Conservation (phyloP, 2,888 invertebrate species). For the Lacanobia wlatinum region DNA sequence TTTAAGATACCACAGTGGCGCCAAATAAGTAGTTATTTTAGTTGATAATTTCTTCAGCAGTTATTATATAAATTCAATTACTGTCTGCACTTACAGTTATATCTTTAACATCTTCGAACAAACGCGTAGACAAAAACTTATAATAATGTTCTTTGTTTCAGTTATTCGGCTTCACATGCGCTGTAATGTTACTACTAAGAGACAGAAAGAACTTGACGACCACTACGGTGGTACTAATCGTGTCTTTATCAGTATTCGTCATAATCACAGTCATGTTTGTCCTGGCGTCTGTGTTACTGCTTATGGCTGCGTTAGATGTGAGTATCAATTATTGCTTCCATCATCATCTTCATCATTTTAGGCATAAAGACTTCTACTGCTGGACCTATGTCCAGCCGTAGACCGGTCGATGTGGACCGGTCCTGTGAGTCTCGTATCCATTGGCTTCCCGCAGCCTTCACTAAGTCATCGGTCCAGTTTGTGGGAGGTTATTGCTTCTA, state of each 20-base stretch:
- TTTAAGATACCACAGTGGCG: not conserved
- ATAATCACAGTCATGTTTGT: conserved; percentile 63
- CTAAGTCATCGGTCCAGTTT: too few relatives aligned
- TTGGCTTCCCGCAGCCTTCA: too few relatives aligned
- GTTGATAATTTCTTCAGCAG: too few relatives aligned
- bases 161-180: conserved; percentile 53
- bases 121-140: not conserved
- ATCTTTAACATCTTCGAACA: too few relatives aligned
- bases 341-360: not conserved
- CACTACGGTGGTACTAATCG: conserved; percentile 42
- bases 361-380: too few relatives aligned
- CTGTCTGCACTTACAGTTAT: too few relatives aligned
- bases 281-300: conserved; percentile 56
- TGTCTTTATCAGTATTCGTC: conserved; percentile 61
- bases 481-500: too few relatives aligned
- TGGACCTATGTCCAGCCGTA: too few relatives aligned
- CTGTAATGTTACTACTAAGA: conserved; percentile 48
- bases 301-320: conserved; percentile 64
- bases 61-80: too few relatives aligned
- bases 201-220: conserved; percentile 53
- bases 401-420: too few relatives aligned
- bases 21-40: too few relatives aligned
- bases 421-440: too few relatives aligned
- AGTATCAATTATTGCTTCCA: conserved; percentile 33
- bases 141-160: conserved; percentile 34